Conservation (phyloP, 2,888 invertebrate genomes). For the Euphydryas editha region DNA sequence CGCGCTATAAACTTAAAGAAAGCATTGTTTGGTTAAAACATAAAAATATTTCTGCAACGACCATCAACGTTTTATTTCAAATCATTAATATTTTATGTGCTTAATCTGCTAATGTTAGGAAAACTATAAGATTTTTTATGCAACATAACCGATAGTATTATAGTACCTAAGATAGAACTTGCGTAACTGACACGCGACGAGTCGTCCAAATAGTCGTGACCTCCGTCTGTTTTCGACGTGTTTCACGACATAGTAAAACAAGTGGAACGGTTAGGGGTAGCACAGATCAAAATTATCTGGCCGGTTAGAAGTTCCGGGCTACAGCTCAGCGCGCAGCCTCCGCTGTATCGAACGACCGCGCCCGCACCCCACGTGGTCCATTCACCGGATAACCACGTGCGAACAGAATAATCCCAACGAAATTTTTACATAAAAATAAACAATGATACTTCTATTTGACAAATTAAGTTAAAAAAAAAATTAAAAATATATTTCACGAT, state of each 20-base stretch:
- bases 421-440: neutral
- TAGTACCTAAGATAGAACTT: constrained; percentile 54
- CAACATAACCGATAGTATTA: constrained; percentile 53
- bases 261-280: constrained; percentile 39
- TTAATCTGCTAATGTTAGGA: neutral
- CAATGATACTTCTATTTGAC: neutral
- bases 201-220: constrained; percentile 55
- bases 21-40: neutral
- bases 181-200: constrained; percentile 53
- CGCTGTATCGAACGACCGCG: constrained; percentile 59
- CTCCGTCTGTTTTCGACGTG: constrained; percentile 51
- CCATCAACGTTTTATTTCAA: neutral
- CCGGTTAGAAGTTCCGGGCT: constrained; percentile 51
- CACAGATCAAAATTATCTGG: constrained; percentile 57
- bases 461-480: neutral
- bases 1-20: constrained; percentile 7
- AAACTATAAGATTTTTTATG: constrained; percentile 40
- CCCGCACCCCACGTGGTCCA: constrained; percentile 55
- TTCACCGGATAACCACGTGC: constrained; percentile 55
- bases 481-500: too few relatives aligned
- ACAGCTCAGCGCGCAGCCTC: constrained; percentile 58
- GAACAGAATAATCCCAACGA: constrained; percentile 26
- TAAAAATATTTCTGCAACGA: neutral
- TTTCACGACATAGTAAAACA: constrained; percentile 25
- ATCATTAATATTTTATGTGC: neutral